phyloP scores from a whole-genome alignment of 1,140 invertebrate species.

The Papilio helenus region DNA sequence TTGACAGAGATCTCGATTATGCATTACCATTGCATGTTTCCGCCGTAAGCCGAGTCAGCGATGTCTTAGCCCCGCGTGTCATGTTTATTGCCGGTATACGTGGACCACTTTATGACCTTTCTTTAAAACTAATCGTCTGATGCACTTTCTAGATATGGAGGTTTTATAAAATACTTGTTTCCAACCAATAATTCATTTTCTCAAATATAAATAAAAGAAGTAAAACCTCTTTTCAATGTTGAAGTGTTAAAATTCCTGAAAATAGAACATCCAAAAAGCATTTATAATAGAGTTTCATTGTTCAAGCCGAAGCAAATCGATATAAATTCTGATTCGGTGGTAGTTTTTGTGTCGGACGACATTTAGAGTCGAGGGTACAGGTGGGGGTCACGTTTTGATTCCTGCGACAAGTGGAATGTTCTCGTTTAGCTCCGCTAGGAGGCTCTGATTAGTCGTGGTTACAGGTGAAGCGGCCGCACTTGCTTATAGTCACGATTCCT shows the following conservation, averaged over 20 bases:
- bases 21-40: slow-evolving; percentile 63
- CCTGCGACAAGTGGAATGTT: slow-evolving; percentile 37
- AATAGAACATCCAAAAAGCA: slow-evolving; percentile 1
- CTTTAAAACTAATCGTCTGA: background rate
- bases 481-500: slow-evolving; percentile 26
- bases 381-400: slow-evolving; percentile 62
- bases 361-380: slow-evolving; percentile 51
- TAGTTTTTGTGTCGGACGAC: slow-evolving; percentile 44
- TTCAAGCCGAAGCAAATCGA: slow-evolving; percentile 31
- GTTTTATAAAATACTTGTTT: no score
- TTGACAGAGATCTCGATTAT: slow-evolving; percentile 60
- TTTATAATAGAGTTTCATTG: background rate
- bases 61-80: slow-evolving; percentile 41
- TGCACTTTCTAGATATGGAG: background rate
- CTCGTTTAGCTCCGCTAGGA: slow-evolving; percentile 35
- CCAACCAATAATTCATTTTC: background rate
- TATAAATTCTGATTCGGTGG: slow-evolving; percentile 41
- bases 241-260: background rate
- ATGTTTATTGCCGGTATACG: slow-evolving; percentile 42
- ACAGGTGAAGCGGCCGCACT: slow-evolving; percentile 61
- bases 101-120: slow-evolving; percentile 20
- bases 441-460: slow-evolving; percentile 58
- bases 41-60: slow-evolving; percentile 52
- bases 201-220: background rate
- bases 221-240: background rate